These are phyloP conservation scores for Ibidorhyncha struthersii DNA, from an alignment of 2,113 vertebrate species.

Conservation along the genomic window DNA sequence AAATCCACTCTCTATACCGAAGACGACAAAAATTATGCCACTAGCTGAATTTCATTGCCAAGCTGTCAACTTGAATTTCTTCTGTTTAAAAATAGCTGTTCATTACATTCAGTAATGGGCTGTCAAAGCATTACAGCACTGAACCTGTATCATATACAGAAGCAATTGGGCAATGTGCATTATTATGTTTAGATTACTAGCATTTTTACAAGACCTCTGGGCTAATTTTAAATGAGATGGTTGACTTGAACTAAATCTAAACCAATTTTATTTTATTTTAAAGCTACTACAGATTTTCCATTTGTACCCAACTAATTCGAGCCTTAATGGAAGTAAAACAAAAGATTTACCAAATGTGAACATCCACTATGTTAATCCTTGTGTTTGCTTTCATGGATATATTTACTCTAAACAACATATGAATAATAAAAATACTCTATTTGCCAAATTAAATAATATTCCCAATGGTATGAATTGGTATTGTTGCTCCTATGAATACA, in stretches of 20 bases:
- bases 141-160: conserved; percentile 84
- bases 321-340: conserved; percentile 48
- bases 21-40: conserved; percentile 83
- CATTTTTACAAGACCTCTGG: conserved; percentile 82
- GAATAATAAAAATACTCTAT: conserved; percentile 57
- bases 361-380: not conserved
- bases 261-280: conserved; percentile 70
- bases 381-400: conserved; percentile 32
- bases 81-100: conserved; percentile 85
- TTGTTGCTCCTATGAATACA: conserved; percentile 63
- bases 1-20: conserved; percentile 74
- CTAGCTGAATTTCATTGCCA: conserved; percentile 82
- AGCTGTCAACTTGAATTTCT: conserved; percentile 83
- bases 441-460: conserved; percentile 68
- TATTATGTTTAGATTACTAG: conserved; percentile 83
- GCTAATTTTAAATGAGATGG: conserved; percentile 88
- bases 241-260: conserved; percentile 83
- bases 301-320: conserved; percentile 5
- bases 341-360: conserved; percentile 37
- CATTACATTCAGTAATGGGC: conserved; percentile 85
- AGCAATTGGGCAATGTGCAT: conserved; percentile 87
- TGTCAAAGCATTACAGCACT: conserved; percentile 83
- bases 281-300: conserved; percentile 62
- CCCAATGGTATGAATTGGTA: conserved; percentile 52
- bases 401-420: conserved; percentile 51